A percentile compares a stretch with the other conserved stretches of the same genome.
Conservation (phyloP, 2,888 invertebrate genomes). For the Aleiodes leptofemur region DNA sequence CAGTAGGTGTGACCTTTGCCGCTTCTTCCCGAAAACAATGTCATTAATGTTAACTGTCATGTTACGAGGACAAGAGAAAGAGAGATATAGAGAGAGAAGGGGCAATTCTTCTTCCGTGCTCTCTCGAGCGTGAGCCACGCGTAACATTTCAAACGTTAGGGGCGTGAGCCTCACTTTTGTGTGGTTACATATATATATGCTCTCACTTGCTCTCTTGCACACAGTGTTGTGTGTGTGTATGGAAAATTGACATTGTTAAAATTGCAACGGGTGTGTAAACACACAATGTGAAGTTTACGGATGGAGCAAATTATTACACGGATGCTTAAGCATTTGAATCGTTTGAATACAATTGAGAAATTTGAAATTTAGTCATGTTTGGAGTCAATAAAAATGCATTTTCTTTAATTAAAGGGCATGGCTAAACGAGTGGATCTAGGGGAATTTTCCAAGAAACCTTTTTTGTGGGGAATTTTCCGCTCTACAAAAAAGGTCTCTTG, state of each 20-base stretch:
- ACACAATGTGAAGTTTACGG: slow-evolving; percentile 18
- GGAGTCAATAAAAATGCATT: neutral
- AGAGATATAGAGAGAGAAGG: slow-evolving; percentile 38
- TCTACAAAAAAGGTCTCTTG: too few species aligned
- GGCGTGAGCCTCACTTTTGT: slow-evolving; percentile 63
- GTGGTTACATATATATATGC: slow-evolving; percentile 46
- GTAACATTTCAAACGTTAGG: slow-evolving; percentile 69
- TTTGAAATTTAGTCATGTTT: neutral
- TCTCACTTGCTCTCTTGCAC: slow-evolving; percentile 4
- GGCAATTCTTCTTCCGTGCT: slow-evolving; percentile 58
- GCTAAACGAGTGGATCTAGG: too few species aligned
- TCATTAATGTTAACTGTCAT: slow-evolving; percentile 6
- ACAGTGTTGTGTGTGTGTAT: neutral
- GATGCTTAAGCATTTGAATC: slow-evolving; percentile 56
- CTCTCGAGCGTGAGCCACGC: slow-evolving; percentile 69
- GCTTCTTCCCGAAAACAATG: neutral
- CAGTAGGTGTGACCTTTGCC: neutral
- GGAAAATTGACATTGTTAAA: slow-evolving; percentile 26
- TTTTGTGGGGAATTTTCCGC: too few species aligned
- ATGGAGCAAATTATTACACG: slow-evolving; percentile 57
- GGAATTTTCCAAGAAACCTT: too few species aligned
- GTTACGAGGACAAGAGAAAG: neutral
- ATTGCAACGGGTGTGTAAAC: slow-evolving; percentile 42
- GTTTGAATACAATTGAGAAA: neutral
- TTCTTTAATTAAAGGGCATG: neutral